A percentile compares a stretch with the other conserved stretches of the same genome.
These are phyloP conservation scores for Tinea trinotella DNA, from an alignment of 2,888 invertebrate genomes.

Conservation along the genomic window DNA sequence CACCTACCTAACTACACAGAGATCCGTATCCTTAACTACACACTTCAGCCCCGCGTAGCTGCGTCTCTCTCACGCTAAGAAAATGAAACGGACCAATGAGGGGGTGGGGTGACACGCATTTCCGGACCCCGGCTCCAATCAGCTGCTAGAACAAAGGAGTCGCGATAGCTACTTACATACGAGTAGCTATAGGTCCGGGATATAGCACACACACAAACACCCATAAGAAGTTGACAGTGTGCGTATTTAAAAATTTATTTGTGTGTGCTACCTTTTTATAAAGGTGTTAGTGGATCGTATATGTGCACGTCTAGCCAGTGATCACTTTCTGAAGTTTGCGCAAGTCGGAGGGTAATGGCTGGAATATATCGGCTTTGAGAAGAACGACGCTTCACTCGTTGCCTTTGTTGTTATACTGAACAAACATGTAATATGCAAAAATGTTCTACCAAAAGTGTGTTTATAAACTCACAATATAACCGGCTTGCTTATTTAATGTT, in stretches of 20 bases:
- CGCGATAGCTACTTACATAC: slow-evolving; percentile 69
- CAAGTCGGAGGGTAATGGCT: slow-evolving; percentile 48
- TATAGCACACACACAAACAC: not conserved
- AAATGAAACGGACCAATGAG: slow-evolving; percentile 73
- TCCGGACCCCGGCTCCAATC: slow-evolving; percentile 72
- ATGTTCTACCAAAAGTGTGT: too few relatives aligned
- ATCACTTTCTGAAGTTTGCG: slow-evolving; percentile 54
- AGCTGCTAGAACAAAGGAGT: slow-evolving; percentile 74
- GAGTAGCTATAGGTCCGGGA: slow-evolving; percentile 52
- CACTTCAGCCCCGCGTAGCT: slow-evolving; percentile 49
- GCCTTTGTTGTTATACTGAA: too few relatives aligned
- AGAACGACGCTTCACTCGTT: slow-evolving; percentile 28
- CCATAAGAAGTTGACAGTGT: not conserved
- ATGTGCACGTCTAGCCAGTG: slow-evolving; percentile 55
- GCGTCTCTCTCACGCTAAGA: slow-evolving; percentile 70
- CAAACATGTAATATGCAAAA: too few relatives aligned
- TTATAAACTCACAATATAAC: too few relatives aligned
- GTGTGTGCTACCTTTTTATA: not conserved
- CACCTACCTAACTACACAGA: slow-evolving; percentile 61
- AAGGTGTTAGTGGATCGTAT: not conserved
- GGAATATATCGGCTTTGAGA: slow-evolving; percentile 50
- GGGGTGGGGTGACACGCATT: slow-evolving; percentile 73
- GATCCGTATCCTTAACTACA: slow-evolving; percentile 64
- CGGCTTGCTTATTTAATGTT: too few relatives aligned
- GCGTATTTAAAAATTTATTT: slow-evolving; percentile 10